A percentile compares a stretch with the other conserved stretches of the same genome.
Conservation (phyloP, 2,113 vertebrate species). For the Eulemur rufifrons region DNA sequence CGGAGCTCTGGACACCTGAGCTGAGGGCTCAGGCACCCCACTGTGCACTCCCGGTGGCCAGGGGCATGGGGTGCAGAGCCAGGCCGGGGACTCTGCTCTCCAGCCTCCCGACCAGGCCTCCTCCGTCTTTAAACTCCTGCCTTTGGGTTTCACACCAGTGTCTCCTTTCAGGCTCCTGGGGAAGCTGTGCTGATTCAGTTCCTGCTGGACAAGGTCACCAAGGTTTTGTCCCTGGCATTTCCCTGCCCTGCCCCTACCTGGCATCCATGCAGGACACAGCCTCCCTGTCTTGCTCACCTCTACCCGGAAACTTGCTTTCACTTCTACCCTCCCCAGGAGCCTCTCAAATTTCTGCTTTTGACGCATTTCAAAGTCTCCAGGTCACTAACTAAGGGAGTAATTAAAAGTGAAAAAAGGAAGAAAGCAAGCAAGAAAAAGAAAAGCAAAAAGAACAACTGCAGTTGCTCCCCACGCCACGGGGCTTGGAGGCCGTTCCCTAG, state of each 20-base stretch:
- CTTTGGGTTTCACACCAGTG: not conserved
- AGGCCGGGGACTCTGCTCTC: accelerated
- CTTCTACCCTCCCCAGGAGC: not conserved
- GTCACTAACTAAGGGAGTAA: not conserved
- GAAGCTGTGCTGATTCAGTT: not conserved
- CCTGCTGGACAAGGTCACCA: not conserved
- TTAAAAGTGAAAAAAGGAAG: not conserved
- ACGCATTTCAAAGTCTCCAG: not conserved
- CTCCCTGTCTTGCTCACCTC: not conserved
- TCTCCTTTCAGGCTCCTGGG: not conserved
- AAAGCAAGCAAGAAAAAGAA: not conserved
- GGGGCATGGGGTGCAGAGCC: accelerated
- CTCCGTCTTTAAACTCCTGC: not conserved
- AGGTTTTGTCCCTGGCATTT: not conserved
- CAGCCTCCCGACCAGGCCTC: too few relatives aligned
- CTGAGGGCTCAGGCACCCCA: accelerated
- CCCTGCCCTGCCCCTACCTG: accelerated
- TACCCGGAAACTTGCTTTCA: not conserved
- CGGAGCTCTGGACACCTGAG: not conserved
- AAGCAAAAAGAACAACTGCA: not conserved
- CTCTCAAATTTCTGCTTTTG: not conserved
- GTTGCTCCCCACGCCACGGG: slow-evolving; percentile 42
- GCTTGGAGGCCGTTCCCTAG: slow-evolving; percentile 49
- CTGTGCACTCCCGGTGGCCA: accelerated
- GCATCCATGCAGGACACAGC: not conserved